phyloP scores from a whole-genome alignment of 2,888 invertebrate species.

The Apodemia duryi region DNA sequence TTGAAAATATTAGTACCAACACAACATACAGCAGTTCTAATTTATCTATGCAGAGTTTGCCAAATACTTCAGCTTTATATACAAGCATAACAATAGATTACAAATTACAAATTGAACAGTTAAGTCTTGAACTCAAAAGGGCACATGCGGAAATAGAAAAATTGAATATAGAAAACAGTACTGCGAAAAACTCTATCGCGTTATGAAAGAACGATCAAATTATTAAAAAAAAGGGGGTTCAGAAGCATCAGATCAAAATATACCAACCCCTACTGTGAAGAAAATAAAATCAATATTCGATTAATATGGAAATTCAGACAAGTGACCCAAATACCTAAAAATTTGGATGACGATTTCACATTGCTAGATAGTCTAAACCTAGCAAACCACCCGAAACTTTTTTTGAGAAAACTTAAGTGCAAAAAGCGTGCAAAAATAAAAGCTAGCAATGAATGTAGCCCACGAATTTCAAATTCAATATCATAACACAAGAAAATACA shows the following conservation, averaged over 20 bases:
- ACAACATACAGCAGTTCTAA: neutral
- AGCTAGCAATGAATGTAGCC: too few species aligned
- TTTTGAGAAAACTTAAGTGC: neutral
- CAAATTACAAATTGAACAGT: too few species aligned
- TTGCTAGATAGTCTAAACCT: neutral
- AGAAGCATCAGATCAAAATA: neutral
- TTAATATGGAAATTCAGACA: neutral
- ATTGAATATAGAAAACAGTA: conserved; percentile 3
- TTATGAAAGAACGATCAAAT: neutral
- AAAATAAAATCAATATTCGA: neutral
- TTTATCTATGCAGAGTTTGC: conserved; percentile 4
- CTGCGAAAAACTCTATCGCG: neutral
- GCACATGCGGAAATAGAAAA: conserved; percentile 11
- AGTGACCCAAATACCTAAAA: neutral
- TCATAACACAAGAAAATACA: neutral
- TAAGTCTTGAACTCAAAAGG: neutral
- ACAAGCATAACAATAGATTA: too few species aligned
- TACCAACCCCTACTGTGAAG: neutral
- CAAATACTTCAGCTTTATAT: too few species aligned
- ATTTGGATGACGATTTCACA: too few species aligned
- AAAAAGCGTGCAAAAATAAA: neutral
- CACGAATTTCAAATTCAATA: neutral
- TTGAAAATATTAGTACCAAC: neutral
- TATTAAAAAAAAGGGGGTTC: conserved; percentile 8
- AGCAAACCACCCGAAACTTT: neutral